Evolutionary conservation across 2,113 vertebrate genomes (phyloP), one percentile per base, ranked within the genome.

Genomic region (Montifringilla adamsi): DNA sequence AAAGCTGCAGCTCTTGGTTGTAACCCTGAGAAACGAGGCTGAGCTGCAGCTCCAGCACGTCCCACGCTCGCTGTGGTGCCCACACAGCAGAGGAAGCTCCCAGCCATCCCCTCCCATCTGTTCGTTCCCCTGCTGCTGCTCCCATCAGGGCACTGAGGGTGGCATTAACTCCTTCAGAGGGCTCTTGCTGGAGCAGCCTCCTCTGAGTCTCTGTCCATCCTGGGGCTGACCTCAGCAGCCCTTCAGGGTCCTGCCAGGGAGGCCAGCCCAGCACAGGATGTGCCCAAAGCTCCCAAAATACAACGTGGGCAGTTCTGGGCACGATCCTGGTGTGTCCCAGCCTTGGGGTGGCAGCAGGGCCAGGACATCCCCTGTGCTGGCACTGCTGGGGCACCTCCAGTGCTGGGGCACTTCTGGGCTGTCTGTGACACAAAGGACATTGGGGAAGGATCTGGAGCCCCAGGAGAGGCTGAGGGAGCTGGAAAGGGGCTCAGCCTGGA

Each of bases 331-430:
- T 8, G 21, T 67, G 39, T 67, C 3, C 9, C 59, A 59, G 58
- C 8, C 1, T 1, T 31, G 31, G 35, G 6, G 30, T 56, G 49
- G 67, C 85, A 68, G 66, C 41, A 88, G 47, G 30, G 0, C 7
- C 56, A 26, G 66, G 66, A 30, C 56, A 69, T 69, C 27, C 52
- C 50, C 56, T 70, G 47, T n/a, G 39, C n/a, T 78, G 84, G 39
- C 74, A 18, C n/a, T 46, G 47, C 74, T 47, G 84, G n/a, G 74
- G 28, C 23, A 62, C 4, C 73, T 52, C 53, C 63, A 16, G 28
- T 2, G 0, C 73, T 74, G n/a, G 41, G 16, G 5, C 26, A 44
- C 0, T 2, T 52, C 46, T 62, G 56, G 16, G 6, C 24, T 15
- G 8, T 15, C 15, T 28, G 37, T 31, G 56, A 52, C 46, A 16